Evolutionary conservation across 2,797 vertebrate genomes (phyloP).

Genomic region (Acipenser ruthenus): DNA sequence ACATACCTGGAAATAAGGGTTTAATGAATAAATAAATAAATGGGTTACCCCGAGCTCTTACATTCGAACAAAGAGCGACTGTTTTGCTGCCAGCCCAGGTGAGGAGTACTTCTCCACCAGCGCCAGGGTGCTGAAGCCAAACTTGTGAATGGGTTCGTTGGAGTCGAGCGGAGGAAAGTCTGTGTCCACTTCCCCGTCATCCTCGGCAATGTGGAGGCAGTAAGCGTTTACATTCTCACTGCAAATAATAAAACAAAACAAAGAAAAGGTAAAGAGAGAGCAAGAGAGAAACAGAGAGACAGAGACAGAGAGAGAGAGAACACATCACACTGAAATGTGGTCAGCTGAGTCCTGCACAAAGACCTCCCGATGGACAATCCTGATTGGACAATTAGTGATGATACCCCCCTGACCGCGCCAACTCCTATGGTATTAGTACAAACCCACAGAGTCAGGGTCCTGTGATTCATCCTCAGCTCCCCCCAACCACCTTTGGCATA

Average conservation of each 20-base stretch:
- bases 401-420: too few relatives aligned
- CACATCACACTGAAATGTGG: slow-evolving; percentile 16
- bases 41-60: slow-evolving; percentile 54
- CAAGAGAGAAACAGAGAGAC: slow-evolving; percentile 34
- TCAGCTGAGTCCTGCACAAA: too few relatives aligned
- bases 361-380: too few relatives aligned
- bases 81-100: slow-evolving; percentile 83
- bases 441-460: too few relatives aligned
- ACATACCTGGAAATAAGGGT: too few relatives aligned
- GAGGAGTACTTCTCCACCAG: slow-evolving; percentile 95
- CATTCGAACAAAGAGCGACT: slow-evolving; percentile 96
- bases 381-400: too few relatives aligned
- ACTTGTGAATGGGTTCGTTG: slow-evolving; percentile 97
- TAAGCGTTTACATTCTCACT: slow-evolving; percentile 92
- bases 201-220: slow-evolving; percentile 96
- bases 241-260: slow-evolving; percentile 28
- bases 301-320: slow-evolving; percentile 25
- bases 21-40: too few relatives aligned
- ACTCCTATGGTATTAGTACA: too few relatives aligned
- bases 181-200: slow-evolving; percentile 93
- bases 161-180: slow-evolving; percentile 94
- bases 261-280: slow-evolving; percentile 46
- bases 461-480: too few relatives aligned
- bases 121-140: slow-evolving; percentile 95
- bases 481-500: too few relatives aligned